phyloP scores from a whole-genome alignment of 2,113 vertebrate species.

The Boulengeromyrus knoepffleri region DNA sequence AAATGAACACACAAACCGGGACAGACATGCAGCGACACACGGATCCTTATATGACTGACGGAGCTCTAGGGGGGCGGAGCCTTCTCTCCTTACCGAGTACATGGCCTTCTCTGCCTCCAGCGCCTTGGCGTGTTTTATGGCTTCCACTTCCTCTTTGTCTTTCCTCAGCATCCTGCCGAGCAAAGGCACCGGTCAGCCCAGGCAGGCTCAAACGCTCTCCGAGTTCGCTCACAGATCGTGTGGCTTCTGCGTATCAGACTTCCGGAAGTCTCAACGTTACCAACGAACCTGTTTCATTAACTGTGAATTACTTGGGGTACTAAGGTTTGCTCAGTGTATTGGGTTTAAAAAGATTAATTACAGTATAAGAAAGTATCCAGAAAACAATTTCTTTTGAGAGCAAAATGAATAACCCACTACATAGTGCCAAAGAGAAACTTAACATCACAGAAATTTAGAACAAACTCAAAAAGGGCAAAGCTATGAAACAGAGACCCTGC shows the following conservation, averaged over 20 bases:
- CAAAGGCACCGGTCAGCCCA: conserved; percentile 19
- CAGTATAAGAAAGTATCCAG: neutral
- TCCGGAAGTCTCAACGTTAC: neutral
- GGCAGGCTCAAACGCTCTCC: neutral
- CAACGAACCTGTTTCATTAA: neutral
- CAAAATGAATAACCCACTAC: neutral
- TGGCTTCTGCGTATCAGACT: neutral
- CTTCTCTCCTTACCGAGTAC: conserved; percentile 78
- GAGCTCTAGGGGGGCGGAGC: neutral
- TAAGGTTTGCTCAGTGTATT: neutral
- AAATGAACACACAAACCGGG: neutral
- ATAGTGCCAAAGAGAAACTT: neutral
- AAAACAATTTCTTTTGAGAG: neutral
- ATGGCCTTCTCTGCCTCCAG: conserved; percentile 94
- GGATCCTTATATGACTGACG: neutral
- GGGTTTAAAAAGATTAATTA: neutral
- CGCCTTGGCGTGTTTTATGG: conserved; percentile 93
- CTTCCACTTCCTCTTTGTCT: conserved; percentile 93
- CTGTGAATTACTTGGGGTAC: neutral
- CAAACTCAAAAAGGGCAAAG: neutral
- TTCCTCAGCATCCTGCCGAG: conserved; percentile 83
- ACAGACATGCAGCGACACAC: neutral
- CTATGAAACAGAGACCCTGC: neutral
- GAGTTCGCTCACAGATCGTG: neutral
- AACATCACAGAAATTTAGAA: neutral